Conservation (phyloP, 2,888 invertebrate genomes). For the Cryptocheilus praepositus region DNA sequence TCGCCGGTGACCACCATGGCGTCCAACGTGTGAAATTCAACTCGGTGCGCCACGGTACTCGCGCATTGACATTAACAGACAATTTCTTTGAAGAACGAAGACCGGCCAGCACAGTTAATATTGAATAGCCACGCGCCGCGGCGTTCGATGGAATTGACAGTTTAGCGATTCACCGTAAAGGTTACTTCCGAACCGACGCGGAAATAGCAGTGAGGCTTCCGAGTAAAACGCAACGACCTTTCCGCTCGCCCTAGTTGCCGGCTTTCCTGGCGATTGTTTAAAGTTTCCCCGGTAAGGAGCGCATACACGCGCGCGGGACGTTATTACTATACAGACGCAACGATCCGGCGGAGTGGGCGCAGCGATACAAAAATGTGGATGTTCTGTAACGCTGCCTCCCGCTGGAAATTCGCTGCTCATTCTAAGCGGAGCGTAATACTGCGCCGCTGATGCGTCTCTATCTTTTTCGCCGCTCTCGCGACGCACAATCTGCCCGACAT, state of each 20-base stretch:
- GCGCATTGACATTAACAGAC: too few species aligned
- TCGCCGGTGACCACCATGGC: too few species aligned
- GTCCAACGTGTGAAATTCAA: too few species aligned
- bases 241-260: slow-evolving; percentile 19
- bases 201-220: slow-evolving; percentile 10
- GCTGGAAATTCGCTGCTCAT: too few species aligned
- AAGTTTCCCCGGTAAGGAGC: slow-evolving; percentile 37
- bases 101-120: slow-evolving; percentile 14
- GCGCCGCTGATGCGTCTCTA: too few species aligned
- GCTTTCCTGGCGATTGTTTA: slow-evolving; percentile 32
- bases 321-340: slow-evolving; percentile 33
- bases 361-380: too few species aligned
- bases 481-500: too few species aligned
- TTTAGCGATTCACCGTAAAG: slow-evolving; percentile 23
- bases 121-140: slow-evolving; percentile 18
- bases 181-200: slow-evolving; percentile 7
- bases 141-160: slow-evolving; percentile 25
- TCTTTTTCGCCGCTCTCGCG: too few species aligned
- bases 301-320: slow-evolving; percentile 26
- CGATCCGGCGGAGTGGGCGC: too few species aligned
- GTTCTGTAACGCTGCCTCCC: too few species aligned
- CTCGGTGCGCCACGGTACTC: too few species aligned
- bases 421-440: too few species aligned
- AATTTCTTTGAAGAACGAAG: slow-evolving; percentile 21
- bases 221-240: slow-evolving; percentile 34